A percentile compares a stretch with the other conserved stretches of the same genome.
These are phyloP conservation scores for Anadara kagoshimensis DNA, from an alignment of 1,140 invertebrate genomes.

Conservation along the genomic window DNA sequence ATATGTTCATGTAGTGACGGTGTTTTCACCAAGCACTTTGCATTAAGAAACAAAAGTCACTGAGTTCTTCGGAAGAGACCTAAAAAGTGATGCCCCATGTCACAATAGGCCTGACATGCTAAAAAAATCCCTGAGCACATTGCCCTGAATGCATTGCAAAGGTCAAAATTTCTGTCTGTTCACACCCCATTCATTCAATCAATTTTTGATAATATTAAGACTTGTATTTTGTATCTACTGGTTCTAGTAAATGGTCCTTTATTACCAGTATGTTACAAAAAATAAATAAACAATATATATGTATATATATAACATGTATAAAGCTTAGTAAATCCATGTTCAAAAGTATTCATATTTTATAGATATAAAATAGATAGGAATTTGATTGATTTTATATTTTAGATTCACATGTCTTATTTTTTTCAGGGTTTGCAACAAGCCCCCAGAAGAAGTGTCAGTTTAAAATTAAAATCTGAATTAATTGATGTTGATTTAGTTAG, in stretches of 20 bases:
- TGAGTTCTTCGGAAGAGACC: too few relatives aligned
- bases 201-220: too few relatives aligned
- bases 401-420: slow-evolving; percentile 4
- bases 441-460: slow-evolving; percentile 84
- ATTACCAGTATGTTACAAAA: background rate
- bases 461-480: slow-evolving; percentile 90
- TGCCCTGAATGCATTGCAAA: too few relatives aligned
- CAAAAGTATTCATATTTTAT: background rate
- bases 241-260: background rate
- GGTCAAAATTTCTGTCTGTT: too few relatives aligned
- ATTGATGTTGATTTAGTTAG: slow-evolving; percentile 97
- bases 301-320: background rate
- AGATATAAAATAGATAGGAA: background rate
- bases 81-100: too few relatives aligned
- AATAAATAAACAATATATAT: background rate
- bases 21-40: too few relatives aligned
- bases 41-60: too few relatives aligned
- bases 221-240: background rate
- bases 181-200: too few relatives aligned
- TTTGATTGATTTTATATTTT: too few relatives aligned
- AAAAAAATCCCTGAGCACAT: too few relatives aligned
- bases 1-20: too few relatives aligned
- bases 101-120: too few relatives aligned
- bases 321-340: background rate
- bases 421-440: slow-evolving; percentile 86